These are phyloP conservation scores for Plusia festucae DNA, from an alignment of 2,888 invertebrate genomes.

Conservation along the genomic window DNA sequence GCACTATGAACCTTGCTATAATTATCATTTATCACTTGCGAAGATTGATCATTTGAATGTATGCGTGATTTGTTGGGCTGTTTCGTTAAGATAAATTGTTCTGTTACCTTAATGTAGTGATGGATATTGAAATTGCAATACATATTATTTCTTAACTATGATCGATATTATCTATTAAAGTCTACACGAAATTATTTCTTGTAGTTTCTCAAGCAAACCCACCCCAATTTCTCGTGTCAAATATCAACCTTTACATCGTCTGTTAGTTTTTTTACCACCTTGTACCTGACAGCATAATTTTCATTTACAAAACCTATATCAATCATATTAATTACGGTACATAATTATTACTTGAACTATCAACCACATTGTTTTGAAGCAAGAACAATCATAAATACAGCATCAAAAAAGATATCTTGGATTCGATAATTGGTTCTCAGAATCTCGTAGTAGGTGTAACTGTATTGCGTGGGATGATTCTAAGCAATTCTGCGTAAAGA, in stretches of 20 bases:
- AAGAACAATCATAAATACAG: neutral
- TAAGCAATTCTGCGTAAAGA: slow-evolving; percentile 25
- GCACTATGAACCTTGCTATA: slow-evolving; percentile 65
- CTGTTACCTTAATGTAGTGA: slow-evolving; percentile 29
- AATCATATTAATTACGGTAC: too few relatives aligned
- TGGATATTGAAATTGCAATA: slow-evolving; percentile 47
- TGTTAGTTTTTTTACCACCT: too few relatives aligned
- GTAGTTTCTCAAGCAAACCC: neutral
- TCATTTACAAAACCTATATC: neutral
- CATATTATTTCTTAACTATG: slow-evolving; percentile 46
- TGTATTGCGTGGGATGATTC: slow-evolving; percentile 28
- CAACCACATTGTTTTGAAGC: neutral
- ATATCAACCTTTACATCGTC: too few relatives aligned
- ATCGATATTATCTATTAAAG: slow-evolving; percentile 25
- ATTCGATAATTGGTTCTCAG: slow-evolving; percentile 34
- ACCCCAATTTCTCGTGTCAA: neutral
- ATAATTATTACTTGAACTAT: slow-evolving; percentile 1
- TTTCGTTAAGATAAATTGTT: slow-evolving; percentile 48
- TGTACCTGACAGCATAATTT: too few relatives aligned
- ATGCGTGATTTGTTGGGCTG: slow-evolving; percentile 55
- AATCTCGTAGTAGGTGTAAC: slow-evolving; percentile 18
- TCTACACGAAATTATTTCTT: too few relatives aligned
- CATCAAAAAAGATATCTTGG: neutral
- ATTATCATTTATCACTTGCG: slow-evolving; percentile 64
- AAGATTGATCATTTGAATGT: slow-evolving; percentile 60